Evolutionary conservation across 2,113 vertebrate genomes (phyloP).

Genomic region (Bujurquina vittata): DNA sequence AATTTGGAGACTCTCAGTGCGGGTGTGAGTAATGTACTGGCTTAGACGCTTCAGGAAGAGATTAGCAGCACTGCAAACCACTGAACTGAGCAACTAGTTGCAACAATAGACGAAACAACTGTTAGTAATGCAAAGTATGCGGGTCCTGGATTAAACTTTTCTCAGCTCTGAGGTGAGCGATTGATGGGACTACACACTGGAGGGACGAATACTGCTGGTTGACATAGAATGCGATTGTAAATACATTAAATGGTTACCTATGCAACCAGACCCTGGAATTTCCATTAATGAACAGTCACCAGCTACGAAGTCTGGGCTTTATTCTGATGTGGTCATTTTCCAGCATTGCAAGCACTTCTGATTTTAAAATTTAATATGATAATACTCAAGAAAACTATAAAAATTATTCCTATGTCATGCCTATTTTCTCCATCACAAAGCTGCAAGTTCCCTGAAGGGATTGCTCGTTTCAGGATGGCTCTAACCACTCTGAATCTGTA

Average conservation of each 20-base stretch:
- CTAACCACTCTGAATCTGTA: not conserved
- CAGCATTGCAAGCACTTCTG: not conserved
- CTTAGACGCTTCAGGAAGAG: not conserved
- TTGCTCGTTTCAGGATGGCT: not conserved
- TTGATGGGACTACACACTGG: not conserved
- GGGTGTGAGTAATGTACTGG: not conserved
- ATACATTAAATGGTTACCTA: not conserved
- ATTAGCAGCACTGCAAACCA: not conserved
- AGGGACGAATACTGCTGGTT: not conserved
- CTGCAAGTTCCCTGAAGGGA: not conserved
- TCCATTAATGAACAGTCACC: not conserved
- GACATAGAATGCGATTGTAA: not conserved
- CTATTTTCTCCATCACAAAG: not conserved
- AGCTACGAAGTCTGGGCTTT: not conserved
- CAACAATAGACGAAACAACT: not conserved
- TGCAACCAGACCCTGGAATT: not conserved
- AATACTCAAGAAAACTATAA: not conserved
- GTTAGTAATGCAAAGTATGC: not conserved
- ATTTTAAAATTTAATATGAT: not conserved
- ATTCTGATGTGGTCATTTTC: not conserved
- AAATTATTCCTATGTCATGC: not conserved
- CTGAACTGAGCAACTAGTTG: not conserved
- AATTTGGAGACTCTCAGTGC: not conserved
- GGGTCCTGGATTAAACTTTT: not conserved
- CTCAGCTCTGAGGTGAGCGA: not conserved